Conservation (phyloP, 2,888 invertebrate genomes). For the Uloborus plumipes region DNA sequence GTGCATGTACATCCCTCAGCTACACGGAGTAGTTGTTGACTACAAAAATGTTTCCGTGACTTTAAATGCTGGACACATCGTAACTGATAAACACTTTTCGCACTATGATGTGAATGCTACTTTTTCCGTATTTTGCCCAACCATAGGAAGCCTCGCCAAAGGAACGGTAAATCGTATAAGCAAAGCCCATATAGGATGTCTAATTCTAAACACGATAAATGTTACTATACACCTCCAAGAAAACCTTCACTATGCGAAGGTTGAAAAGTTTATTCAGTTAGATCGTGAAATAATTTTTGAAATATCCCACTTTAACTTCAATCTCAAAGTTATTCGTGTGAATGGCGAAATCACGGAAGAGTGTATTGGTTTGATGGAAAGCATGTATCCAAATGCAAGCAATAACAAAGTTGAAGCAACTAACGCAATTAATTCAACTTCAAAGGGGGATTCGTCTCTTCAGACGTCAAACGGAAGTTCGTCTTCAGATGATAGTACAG, state of each 20-base stretch:
- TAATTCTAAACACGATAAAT: conserved; percentile 29
- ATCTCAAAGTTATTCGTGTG: conserved; percentile 14
- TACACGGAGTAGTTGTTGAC: conserved; percentile 33
- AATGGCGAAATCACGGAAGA: conserved; percentile 27
- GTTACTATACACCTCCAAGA: conserved; percentile 12
- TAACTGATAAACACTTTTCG: background rate
- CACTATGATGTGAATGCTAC: conserved; percentile 23
- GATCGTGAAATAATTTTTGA: conserved; percentile 35
- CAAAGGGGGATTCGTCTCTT: no score
- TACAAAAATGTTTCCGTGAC: conserved; percentile 30
- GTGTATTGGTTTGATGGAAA: conserved; percentile 29
- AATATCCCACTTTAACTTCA: conserved; percentile 9
- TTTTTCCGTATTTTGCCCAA: conserved; percentile 42
- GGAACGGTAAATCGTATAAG: conserved; percentile 40
- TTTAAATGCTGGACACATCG: background rate
- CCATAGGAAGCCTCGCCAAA: conserved; percentile 33
- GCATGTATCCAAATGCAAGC: background rate
- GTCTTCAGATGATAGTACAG: no score
- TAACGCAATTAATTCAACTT: no score
- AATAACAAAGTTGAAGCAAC: no score
- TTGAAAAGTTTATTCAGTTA: conserved; percentile 12
- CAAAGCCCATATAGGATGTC: conserved; percentile 39
- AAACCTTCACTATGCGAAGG: background rate
- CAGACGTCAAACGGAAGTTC: no score
- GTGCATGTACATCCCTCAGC: conserved; percentile 21